Percentiles rank a stretch among this genome's conserved stretches.
These are phyloP conservation scores for Petrolisthes cinctipes DNA, from an alignment of 2,888 invertebrate species.

Conservation along the genomic window DNA sequence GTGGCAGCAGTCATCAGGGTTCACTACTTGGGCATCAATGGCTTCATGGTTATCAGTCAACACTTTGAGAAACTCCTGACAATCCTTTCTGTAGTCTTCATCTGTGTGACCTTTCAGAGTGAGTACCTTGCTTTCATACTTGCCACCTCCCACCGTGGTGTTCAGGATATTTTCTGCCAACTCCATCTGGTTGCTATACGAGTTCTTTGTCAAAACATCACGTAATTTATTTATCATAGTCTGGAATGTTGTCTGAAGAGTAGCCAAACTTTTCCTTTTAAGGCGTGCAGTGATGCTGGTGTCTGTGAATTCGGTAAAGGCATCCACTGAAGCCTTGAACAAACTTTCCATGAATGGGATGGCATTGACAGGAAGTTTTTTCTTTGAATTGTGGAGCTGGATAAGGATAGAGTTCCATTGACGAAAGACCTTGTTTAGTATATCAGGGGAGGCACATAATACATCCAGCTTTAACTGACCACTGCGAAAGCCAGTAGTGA, in stretches of 20 bases:
- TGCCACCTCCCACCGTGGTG: constrained; percentile 43
- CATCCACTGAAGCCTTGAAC: not conserved
- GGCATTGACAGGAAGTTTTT: constrained; percentile 24
- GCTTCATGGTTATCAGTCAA: not conserved
- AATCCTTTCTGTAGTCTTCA: constrained; percentile 26
- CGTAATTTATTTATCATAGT: constrained; percentile 33
- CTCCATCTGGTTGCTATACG: constrained; percentile 24
- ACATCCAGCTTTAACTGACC: not conserved
- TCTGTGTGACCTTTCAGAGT: constrained; percentile 44
- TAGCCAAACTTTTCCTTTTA: constrained; percentile 9
- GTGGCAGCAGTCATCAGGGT: constrained; percentile 55
- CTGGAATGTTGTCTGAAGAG: constrained; percentile 10
- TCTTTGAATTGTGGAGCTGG: constrained; percentile 35
- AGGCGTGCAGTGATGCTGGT: constrained; percentile 21
- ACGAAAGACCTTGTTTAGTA: constrained; percentile 29
- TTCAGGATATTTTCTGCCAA: constrained; percentile 45
- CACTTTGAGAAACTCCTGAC: constrained; percentile 28
- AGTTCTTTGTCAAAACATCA: constrained; percentile 28
- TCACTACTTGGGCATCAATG: not conserved
- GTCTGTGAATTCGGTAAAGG: not conserved
- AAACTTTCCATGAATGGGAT: constrained; percentile 26
- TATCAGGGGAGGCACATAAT: too few species aligned
- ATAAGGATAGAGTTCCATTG: constrained; percentile 55
- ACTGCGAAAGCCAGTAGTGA: not conserved
- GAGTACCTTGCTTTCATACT: constrained; percentile 29